These are phyloP conservation scores for Rhodinocichla rosea DNA, from an alignment of 2,113 vertebrate genomes.

Conservation along the genomic window DNA sequence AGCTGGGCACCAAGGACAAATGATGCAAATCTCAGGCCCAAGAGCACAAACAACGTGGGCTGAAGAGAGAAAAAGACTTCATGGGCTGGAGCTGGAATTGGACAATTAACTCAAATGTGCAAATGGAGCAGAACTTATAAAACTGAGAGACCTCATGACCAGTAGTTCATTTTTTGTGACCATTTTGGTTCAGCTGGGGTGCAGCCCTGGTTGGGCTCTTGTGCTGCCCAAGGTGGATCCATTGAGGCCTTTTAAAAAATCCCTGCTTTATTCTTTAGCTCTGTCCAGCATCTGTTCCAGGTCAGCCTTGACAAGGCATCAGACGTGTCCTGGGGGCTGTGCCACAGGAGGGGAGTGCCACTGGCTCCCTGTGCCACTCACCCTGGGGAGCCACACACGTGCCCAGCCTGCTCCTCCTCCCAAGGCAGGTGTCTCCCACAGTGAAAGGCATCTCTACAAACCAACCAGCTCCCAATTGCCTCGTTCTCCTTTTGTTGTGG, in stretches of 20 bases:
- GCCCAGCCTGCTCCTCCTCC: background rate
- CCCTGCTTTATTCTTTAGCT: background rate
- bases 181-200: too few relatives aligned
- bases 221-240: background rate
- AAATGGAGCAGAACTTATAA: too few relatives aligned
- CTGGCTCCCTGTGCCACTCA: background rate
- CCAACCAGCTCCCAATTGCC: constrained; percentile 20
- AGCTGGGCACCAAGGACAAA: background rate
- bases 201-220: background rate
- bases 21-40: background rate
- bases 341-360: background rate
- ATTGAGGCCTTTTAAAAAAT: background rate
- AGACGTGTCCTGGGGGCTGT: background rate
- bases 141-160: too few relatives aligned
- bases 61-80: background rate
- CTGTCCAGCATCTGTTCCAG: background rate
- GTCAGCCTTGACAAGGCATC: background rate
- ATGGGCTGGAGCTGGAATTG: background rate
- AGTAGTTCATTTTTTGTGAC: too few relatives aligned
- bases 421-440: background rate
- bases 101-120: background rate
- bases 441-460: background rate
- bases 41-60: background rate
- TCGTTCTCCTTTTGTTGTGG: constrained; percentile 45
- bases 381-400: fast-evolving